phyloP scores from a whole-genome alignment of 2,797 vertebrate species.

The Manis crassicaudata region DNA sequence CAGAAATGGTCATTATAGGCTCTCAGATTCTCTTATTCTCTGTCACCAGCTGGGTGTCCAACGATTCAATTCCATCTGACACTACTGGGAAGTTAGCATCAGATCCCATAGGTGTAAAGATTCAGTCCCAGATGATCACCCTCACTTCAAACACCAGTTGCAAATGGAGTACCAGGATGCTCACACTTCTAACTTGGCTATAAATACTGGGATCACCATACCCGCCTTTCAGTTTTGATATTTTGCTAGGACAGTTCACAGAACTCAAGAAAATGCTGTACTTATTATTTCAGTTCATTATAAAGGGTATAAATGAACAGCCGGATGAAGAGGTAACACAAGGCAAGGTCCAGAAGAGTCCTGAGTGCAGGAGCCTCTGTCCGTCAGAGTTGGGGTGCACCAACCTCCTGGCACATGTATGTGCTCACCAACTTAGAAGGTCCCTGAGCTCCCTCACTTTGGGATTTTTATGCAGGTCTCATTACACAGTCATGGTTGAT shows the following conservation, averaged over 20 bases:
- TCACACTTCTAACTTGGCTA: not conserved
- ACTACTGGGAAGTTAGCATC: not conserved
- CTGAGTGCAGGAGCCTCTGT: not conserved
- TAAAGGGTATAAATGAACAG: not conserved
- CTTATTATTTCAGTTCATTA: not conserved
- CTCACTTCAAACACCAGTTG: not conserved
- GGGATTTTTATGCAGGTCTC: not conserved
- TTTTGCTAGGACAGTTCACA: not conserved
- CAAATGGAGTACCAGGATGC: not conserved
- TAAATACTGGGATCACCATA: not conserved
- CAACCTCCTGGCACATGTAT: too few relatives aligned
- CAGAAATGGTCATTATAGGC: not conserved
- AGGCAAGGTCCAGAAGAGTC: not conserved
- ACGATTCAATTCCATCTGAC: not conserved
- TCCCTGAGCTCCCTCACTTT: not conserved
- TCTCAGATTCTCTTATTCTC: not conserved
- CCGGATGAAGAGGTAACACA: not conserved
- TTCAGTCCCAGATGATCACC: not conserved
- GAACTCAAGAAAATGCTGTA: not conserved
- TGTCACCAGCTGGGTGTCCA: not conserved
- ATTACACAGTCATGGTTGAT: not conserved
- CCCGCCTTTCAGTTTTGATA: not conserved
- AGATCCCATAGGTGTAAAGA: not conserved
- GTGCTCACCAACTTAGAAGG: not conserved
- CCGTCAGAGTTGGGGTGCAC: fast-evolving